Base-by-base conservation (phyloP, 37 sponge, comb jelly and placozoan genomes). In the Diacarnus erythraeanus region DNA sequence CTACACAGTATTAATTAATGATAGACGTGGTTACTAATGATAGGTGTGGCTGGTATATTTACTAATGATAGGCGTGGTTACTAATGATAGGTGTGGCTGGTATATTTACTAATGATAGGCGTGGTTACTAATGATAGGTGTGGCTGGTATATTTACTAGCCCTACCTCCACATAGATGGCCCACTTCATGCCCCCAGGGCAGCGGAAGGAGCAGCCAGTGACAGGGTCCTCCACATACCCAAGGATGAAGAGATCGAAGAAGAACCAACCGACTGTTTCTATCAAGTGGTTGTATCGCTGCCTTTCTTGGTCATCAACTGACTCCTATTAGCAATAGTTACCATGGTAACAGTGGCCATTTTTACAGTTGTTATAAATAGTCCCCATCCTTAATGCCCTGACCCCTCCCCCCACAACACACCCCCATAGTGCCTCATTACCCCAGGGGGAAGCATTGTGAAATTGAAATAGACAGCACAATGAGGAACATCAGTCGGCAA, bases 211-310 rank as follows among this genome's bases (percentile, higher is more conserved):
- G 39, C 38, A 42, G 8, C 95, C 95, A 71, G 82, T 91, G 58
- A 78, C 65, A 0, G 78, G 77, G 74, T 94, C 91, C 61, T 94
- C 88, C 57, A 94, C 95, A 87, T 89, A 94, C 40, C 95, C 95
- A 25, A 94, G 71, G 35, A 89, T 75, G 42, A 94, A 64, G 30
- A 94, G 72, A 64, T 90, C 79, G 77, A 90, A 94, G 72, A 94
- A 87, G 77, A 94, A 94, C 91, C 95, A 91, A n/a, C 78, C 72
- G 3, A 94, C 71, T 3, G 73, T 47, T 18, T 80, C 81, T 69
- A 92, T 85, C 37, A 88, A 60, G 38, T 85, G 66, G 10, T 70
- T 42, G 77, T 89, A 94, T 9, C 51, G 64, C 42, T 75, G 35
- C 38, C 69, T 61, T 73, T 90, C 84, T 17, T 3, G 17, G 15